phyloP scores from a whole-genome alignment of 2,797 vertebrate species.

The Oreortyx pictus region DNA sequence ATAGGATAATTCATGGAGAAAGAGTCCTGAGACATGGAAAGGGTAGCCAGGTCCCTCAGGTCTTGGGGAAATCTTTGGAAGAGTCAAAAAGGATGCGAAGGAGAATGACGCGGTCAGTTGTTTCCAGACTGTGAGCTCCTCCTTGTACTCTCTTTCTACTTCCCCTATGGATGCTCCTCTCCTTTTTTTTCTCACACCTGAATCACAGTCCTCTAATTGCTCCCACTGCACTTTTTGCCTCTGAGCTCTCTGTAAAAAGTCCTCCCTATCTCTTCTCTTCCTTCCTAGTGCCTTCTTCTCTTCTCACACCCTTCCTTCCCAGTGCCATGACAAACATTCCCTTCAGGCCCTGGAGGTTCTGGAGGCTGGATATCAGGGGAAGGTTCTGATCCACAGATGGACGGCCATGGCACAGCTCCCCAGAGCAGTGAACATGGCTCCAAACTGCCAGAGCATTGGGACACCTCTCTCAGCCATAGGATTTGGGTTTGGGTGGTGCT shows the following conservation, averaged over 20 bases:
- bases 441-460: no score
- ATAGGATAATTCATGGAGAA: not conserved
- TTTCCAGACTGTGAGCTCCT: not conserved
- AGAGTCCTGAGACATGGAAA: not conserved
- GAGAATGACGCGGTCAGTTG: not conserved
- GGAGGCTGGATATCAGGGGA: not conserved
- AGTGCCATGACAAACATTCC: not conserved
- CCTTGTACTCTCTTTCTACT: not conserved
- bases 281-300: not conserved
- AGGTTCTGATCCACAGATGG: no score
- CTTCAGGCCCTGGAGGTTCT: not conserved
- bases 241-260: not conserved
- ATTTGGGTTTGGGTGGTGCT: no score
- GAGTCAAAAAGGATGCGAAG: not conserved
- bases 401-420: no score
- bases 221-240: slow-evolving; percentile 13
- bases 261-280: not conserved
- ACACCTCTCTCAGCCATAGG: no score
- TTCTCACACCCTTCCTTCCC: not conserved
- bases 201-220: slow-evolving; percentile 27
- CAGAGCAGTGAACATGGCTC: no score
- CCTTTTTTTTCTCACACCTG: not conserved
- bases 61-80: not conserved
- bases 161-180: not conserved
- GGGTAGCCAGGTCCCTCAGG: not conserved